Conservation (phyloP, 2,888 invertebrate genomes). For the Cancer borealis region DNA sequence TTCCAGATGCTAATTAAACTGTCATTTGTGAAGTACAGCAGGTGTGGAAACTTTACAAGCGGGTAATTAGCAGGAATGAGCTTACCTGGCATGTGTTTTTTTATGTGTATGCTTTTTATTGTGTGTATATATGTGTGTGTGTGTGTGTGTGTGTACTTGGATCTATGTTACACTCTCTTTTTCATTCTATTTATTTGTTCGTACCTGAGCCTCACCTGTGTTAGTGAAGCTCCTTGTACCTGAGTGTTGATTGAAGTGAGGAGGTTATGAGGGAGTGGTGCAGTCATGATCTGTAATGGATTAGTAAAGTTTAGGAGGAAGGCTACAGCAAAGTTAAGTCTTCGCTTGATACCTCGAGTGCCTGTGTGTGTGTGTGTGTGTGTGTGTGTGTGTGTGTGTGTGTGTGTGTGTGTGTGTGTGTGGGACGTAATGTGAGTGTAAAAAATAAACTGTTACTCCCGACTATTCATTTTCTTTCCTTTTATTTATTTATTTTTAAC, state of each 20-base stretch:
- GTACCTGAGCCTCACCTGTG: neutral
- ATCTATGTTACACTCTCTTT: neutral
- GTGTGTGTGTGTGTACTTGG: no score
- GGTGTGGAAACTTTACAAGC: neutral
- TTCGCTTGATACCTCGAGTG: neutral
- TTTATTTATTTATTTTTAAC: neutral
- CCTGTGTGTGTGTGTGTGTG: slow-evolving; percentile 17
- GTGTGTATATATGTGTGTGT: neutral
- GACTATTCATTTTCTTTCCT: neutral
- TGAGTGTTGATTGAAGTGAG: neutral
- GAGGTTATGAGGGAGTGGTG: neutral
- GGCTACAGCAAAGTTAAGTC: neutral
- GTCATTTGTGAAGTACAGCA: neutral
- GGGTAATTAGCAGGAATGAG: neutral
- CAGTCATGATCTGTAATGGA: neutral
- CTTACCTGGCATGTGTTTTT: neutral
- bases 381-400: slow-evolving; percentile 7
- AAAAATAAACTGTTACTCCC: neutral
- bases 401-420: slow-evolving; percentile 1
- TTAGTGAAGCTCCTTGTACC: neutral
- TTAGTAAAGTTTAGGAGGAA: neutral
- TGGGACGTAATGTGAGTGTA: neutral
- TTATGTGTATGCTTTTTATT: neutral
- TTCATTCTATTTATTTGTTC: neutral
- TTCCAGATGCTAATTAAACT: neutral